Evolutionary conservation across 2,888 invertebrate species (phyloP), one percentile per base, ranked within the genome.

Genomic region (Drosophila birchii): DNA sequence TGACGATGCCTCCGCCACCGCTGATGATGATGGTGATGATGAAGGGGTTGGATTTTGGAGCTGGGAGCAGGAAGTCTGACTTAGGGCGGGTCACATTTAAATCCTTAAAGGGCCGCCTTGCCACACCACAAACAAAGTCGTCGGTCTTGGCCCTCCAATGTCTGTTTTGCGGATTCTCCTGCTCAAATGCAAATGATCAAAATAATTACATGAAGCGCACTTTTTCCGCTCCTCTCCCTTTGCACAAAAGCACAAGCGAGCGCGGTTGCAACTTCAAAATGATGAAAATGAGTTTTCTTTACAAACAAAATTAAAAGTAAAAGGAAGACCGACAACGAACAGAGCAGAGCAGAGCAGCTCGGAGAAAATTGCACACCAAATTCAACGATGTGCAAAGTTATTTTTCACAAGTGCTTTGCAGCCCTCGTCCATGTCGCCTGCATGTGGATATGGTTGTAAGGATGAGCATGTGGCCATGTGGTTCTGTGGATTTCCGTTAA

Each of bases 201-300:
- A 83, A 83, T 83, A 83, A 84, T 84, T 88, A 88, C 86, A 85
- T 86, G 88, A 83, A 83, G 81, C 78, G 74, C 73, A 78, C 77
- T 70, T 81, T 80, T 87, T 73, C 76, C 68, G 68, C 74, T 76
- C 75, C 74, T 70, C 78, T 57, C 58, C 58, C 54, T 60, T 54
- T 20, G 23, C 55, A 83, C 86, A 82, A 82, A 82, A 80, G 81
- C 29, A 81, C 86, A 86, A 80, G 77, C 82, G 44, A 16, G 47
- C 47, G 81, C 84, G 78, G 78, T 84, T 73, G 73, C 85, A 84
- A 81, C 86, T 88, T 81, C 85, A 88, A 86, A 88, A 86, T 86
- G 86, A 86, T 88, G 87, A 88, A 86, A 86, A 86, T 86, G 86
- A 86, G 86, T 86, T 86, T 86, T 86, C 86, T 86, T 86, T 86